Evolutionary conservation across 2,888 invertebrate species (phyloP).

Genomic region (Caradrina clavipalpis): DNA sequence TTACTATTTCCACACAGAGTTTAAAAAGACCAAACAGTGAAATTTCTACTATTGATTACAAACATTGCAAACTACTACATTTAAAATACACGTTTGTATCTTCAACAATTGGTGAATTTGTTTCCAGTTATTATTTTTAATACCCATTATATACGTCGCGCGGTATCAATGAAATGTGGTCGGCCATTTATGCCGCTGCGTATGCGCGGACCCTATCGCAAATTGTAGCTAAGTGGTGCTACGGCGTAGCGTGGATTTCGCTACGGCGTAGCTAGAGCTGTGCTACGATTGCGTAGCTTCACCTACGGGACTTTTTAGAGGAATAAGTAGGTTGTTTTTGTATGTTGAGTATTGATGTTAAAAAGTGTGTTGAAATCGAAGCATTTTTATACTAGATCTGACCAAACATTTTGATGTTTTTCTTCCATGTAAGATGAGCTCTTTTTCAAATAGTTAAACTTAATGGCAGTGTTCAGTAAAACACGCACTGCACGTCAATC

Average conservation of each 20-base stretch:
- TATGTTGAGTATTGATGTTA: background rate
- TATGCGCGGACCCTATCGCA: too few relatives aligned
- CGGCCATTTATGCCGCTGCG: too few relatives aligned
- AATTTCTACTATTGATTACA: background rate
- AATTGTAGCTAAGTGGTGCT: background rate
- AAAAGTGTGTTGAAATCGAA: background rate
- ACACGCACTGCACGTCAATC: background rate
- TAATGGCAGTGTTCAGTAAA: background rate
- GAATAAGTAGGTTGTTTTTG: background rate
- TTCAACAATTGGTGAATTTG: too few relatives aligned
- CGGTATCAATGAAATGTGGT: too few relatives aligned
- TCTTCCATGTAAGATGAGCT: too few relatives aligned
- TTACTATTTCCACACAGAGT: background rate
- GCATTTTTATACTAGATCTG: background rate
- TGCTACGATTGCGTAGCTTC: background rate
- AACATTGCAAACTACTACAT: background rate
- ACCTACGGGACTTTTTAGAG: background rate
- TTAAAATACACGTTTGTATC: background rate
- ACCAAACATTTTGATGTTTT: background rate
- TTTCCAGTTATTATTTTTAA: too few relatives aligned
- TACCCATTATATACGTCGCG: too few relatives aligned
- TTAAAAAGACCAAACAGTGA: background rate
- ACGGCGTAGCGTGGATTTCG: background rate
- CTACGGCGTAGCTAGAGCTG: background rate
- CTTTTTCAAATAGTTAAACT: too few relatives aligned